Evolutionary conservation across 2,113 vertebrate species (phyloP), one percentile per base, ranked within the genome.

Genomic region (Cichladusa arquata): DNA sequence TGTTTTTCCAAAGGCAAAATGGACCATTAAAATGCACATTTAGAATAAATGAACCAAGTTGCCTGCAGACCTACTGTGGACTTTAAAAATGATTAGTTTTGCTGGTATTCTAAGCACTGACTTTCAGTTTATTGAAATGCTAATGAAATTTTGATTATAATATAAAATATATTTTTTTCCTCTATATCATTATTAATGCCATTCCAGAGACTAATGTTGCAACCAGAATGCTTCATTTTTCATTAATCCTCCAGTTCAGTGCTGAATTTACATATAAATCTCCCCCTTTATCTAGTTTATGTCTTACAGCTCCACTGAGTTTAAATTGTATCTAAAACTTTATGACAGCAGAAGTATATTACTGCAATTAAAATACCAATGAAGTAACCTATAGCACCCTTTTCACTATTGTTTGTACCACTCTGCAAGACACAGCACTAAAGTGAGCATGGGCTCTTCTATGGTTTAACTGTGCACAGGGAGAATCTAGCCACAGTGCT

Each of bases 131-230:
- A 94, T 91, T 95, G 91, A 95, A 94, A 92, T 80, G 58, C 18
- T 91, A 95, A 95, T 95, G 71, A 83, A 85, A 77, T 92, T 94
- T 92, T 92, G 42, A 86, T 91, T 96, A 81, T 51, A 83, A 93
- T 70, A 86, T 40, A 92, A 91, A 95, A 72, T 69, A 88, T 14
- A 2, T 10, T 80, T 90, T 88, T 91, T 73, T 42, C 42, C 40
- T 88, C 71, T 81, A 87, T 64, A 90, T 77, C 13, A 73, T 88
- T 92, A 87, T 86, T 88, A 93, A 82, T 90, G 67, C 33, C 20
- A 57, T 95, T 93, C 71, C 60, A 81, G 81, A 81, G 71, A 94
- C 34, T 95, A 86, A 93, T 83, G 56, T 44, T 95, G 67, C 66
- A 92, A 86, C 24, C 24, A n/a, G 54, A 66, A 77, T 88, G 62